Evolutionary conservation across 2,113 vertebrate genomes (phyloP).

Genomic region (Pollachius pollachius): DNA sequence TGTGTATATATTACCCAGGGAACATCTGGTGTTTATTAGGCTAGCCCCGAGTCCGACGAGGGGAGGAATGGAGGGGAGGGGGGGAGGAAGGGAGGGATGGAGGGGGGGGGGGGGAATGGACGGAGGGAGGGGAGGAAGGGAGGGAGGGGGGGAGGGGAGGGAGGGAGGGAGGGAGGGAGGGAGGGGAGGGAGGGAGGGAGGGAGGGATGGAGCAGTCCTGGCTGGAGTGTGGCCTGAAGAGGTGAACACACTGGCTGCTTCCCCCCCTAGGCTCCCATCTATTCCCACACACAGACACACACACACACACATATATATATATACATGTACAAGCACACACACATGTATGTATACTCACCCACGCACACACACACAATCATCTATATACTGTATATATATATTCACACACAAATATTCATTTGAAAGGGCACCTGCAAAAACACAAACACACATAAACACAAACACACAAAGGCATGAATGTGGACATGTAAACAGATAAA

Average conservation of each 20-base stretch:
- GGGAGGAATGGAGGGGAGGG: too few relatives aligned
- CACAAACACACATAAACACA: too few relatives aligned
- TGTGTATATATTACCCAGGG: slow-evolving; percentile 71
- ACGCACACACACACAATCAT: too few relatives aligned
- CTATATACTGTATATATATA: background rate
- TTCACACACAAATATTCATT: background rate
- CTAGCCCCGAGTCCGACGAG: slow-evolving; percentile 55
- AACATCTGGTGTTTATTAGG: slow-evolving; percentile 81
- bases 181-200: background rate
- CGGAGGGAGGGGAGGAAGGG: background rate
- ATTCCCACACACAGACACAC: slow-evolving; percentile 17
- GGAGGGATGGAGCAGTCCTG: slow-evolving; percentile 2
- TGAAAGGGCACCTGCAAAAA: too few relatives aligned
- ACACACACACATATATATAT: too few relatives aligned
- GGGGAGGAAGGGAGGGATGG: too few relatives aligned
- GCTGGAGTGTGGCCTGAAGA: slow-evolving; percentile 71
- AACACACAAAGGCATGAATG: background rate
- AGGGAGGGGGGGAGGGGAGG: too few relatives aligned
- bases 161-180: background rate
- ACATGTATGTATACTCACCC: background rate
- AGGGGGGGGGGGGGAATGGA: too few relatives aligned
- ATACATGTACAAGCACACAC: background rate
- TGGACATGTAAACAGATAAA: background rate
- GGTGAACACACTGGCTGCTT: slow-evolving; percentile 49
- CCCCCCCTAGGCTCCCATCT: slow-evolving; percentile 41